Evolutionary conservation across 2,797 vertebrate genomes (phyloP).

Genomic region (Poecilia wingei): DNA sequence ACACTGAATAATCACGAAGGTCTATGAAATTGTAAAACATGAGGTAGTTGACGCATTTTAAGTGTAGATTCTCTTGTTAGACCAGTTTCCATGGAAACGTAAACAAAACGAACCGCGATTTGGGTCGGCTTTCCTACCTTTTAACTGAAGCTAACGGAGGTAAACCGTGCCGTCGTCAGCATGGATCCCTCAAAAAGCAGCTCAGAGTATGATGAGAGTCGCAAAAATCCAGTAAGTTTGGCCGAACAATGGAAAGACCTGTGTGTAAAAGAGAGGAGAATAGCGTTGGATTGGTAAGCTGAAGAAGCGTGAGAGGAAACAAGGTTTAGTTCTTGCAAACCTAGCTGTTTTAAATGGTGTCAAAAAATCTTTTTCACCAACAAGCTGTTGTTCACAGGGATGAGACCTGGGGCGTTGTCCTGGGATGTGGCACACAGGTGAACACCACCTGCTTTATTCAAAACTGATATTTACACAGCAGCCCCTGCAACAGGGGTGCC

Average conservation of each 20-base stretch:
- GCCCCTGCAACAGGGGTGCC: no score
- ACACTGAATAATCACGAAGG: no score
- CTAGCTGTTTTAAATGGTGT: neutral
- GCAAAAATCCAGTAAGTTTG: slow-evolving; percentile 68
- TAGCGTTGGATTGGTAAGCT: slow-evolving; percentile 78
- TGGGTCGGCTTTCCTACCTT: neutral
- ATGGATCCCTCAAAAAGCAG: slow-evolving; percentile 56
- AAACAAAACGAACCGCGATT: slow-evolving; percentile 63
- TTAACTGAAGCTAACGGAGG: neutral
- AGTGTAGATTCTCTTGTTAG: neutral
- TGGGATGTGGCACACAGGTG: slow-evolving; percentile 84
- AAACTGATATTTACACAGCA: neutral
- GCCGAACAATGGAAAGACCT: slow-evolving; percentile 82
- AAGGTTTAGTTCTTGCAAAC: neutral
- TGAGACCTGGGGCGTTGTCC: slow-evolving; percentile 88
- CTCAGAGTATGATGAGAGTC: slow-evolving; percentile 18
- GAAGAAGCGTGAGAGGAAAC: neutral
- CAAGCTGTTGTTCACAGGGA: slow-evolving; percentile 78
- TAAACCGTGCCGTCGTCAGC: neutral
- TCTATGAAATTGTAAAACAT: no score
- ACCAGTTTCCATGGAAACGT: slow-evolving; percentile 53
- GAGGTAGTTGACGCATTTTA: no score
- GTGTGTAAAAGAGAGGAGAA: slow-evolving; percentile 74
- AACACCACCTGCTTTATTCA: neutral
- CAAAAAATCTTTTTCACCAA: neutral